These are phyloP conservation scores for Varanus salvator DNA, from an alignment of 2,113 vertebrate genomes.

Conservation along the genomic window DNA sequence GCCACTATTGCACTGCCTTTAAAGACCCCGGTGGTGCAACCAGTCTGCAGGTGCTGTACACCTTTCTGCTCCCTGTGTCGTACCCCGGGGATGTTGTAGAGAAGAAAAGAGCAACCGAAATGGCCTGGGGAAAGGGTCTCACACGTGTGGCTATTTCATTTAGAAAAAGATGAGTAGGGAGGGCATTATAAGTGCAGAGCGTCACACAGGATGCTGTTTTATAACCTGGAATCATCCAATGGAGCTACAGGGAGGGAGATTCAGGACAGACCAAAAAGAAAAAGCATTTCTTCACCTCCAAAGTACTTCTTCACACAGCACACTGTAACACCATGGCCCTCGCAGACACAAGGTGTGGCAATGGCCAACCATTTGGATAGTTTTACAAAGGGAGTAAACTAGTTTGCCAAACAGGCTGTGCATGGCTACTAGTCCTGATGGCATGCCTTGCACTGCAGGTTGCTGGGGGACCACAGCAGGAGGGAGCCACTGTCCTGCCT, in stretches of 20 bases:
- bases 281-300: neutral
- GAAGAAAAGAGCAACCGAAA: too few species aligned
- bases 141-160: too few species aligned
- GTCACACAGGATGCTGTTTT: too few species aligned
- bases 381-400: neutral
- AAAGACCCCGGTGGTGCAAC: too few species aligned
- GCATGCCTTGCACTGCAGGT: neutral
- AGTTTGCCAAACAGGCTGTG: neutral
- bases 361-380: neutral
- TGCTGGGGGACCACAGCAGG: neutral
- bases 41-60: too few species aligned
- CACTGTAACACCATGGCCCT: neutral
- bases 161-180: too few species aligned
- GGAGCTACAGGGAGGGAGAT: neutral
- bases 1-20: too few species aligned
- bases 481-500: neutral
- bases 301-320: neutral
- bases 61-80: too few species aligned
- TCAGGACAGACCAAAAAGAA: neutral
- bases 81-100: too few species aligned
- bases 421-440: neutral
- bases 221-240: neutral
- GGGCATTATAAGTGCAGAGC: too few species aligned
- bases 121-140: too few species aligned
- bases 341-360: neutral